Evolutionary conservation across 2,113 vertebrate genomes (phyloP).

Genomic region (Macroglossus sobrinus): DNA sequence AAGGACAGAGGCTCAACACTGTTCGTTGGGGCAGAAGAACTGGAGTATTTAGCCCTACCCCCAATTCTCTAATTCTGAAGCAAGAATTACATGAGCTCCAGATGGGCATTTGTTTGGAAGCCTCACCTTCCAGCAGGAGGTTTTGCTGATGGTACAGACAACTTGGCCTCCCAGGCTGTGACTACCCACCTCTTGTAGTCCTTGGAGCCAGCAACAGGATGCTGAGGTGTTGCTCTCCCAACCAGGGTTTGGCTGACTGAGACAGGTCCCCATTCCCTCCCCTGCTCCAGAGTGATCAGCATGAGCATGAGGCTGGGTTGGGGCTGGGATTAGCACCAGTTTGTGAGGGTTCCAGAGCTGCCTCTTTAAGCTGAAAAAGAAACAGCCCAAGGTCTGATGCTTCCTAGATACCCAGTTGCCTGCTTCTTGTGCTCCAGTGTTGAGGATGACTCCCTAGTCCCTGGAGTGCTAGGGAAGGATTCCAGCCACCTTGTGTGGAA

Average conservation of each 20-base stretch:
- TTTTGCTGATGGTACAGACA: background rate
- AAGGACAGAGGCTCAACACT: background rate
- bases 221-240: background rate
- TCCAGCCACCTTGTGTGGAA: too few relatives aligned
- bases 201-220: background rate
- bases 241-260: background rate
- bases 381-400: background rate
- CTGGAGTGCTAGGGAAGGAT: background rate
- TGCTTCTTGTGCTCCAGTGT: background rate
- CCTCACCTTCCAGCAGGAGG: background rate
- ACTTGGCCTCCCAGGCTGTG: background rate
- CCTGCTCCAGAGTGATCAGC: background rate
- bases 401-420: background rate
- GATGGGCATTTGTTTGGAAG: background rate
- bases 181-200: background rate
- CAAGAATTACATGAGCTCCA: background rate
- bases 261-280: background rate
- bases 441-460: background rate
- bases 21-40: background rate
- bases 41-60: background rate
- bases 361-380: background rate
- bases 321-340: background rate
- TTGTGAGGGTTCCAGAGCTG: background rate
- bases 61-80: background rate
- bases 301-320: background rate